A percentile compares a stretch with the other conserved stretches of the same genome.
These are phyloP conservation scores for Crematogaster levior DNA, from an alignment of 2,888 invertebrate genomes.

Conservation along the genomic window DNA sequence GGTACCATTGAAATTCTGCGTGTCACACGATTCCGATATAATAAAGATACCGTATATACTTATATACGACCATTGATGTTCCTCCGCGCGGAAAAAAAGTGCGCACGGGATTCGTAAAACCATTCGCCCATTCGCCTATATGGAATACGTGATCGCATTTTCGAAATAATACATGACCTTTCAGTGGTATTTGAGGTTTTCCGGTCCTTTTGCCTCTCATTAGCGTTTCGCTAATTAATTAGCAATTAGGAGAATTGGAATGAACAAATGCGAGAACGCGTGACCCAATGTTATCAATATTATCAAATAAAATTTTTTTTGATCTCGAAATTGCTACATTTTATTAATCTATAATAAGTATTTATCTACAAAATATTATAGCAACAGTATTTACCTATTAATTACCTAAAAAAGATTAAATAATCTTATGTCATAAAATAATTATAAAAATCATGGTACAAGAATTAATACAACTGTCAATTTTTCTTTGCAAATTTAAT, in stretches of 20 bases:
- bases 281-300: not conserved
- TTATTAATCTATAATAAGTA: not conserved
- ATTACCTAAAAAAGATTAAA: no score
- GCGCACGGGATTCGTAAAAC: constrained; percentile 5
- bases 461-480: not conserved
- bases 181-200: constrained; percentile 11
- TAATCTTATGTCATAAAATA: no score
- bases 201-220: constrained; percentile 20
- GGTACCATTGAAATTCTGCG: constrained; percentile 63
- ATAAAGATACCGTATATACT: constrained; percentile 55
- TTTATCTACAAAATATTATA: not conserved
- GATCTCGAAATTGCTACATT: not conserved
- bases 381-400: not conserved
- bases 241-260: constrained; percentile 43
- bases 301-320: constrained; percentile 15
- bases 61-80: constrained; percentile 22
- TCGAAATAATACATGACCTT: constrained; percentile 16
- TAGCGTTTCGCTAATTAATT: constrained; percentile 42
- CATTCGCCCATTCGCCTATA: not conserved
- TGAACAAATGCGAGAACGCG: not conserved
- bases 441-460: not conserved
- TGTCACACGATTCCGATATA: constrained; percentile 60
- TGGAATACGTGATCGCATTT: constrained; percentile 23
- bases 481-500: not conserved
- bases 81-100: constrained; percentile 16